Base-by-base conservation (phyloP, 2,888 invertebrate genomes). In the Polyploca ridens region DNA sequence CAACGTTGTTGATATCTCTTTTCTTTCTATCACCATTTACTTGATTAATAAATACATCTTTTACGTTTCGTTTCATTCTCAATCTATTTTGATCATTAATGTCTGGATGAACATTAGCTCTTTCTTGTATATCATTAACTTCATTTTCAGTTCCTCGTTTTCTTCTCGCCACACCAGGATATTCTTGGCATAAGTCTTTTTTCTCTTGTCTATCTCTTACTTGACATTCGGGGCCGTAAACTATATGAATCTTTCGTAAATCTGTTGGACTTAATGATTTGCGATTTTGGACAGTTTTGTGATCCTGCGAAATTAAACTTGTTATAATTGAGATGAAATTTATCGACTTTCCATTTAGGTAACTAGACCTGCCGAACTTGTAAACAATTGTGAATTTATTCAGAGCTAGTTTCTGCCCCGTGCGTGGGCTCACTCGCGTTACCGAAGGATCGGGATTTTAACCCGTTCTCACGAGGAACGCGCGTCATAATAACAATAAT, bases 221-320 rank as follows among this genome's bases (percentile, higher is more conserved):
- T 2, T 71, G 75, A 63, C 93, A 93, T 77, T 91, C 88, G 0
- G 84, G 76, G 0, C 88, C 89, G 69, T 94, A 94, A 0, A 93
- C 79, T 0, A 88, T 66, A 44, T 90, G 84, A 8, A 94, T 87
- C 68, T 90, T 93, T 5, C 81, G 79, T 0, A 92, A 3, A 62
- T 94, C 93, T 1, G 54, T 62, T 64, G 1, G 90, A 41, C 41
- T 80, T 0, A 93, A 68, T 0, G 85, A 81, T 0, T 66, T 27
- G 1, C 89, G 82, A 0, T 82, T 74, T 73, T 91, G 93, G 3
- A 71, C 67, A 0, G 72, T 62, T 1, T 72, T 79, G n/a, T 62
- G 73, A 49, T 89, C 79, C 91, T 91, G 77, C 6, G 6, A 19
- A n/a, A 19, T 57, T 27, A 54, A 13, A 41, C 11, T 8, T 33